Conservation (phyloP, 2,113 vertebrate genomes). For the Parus major region DNA sequence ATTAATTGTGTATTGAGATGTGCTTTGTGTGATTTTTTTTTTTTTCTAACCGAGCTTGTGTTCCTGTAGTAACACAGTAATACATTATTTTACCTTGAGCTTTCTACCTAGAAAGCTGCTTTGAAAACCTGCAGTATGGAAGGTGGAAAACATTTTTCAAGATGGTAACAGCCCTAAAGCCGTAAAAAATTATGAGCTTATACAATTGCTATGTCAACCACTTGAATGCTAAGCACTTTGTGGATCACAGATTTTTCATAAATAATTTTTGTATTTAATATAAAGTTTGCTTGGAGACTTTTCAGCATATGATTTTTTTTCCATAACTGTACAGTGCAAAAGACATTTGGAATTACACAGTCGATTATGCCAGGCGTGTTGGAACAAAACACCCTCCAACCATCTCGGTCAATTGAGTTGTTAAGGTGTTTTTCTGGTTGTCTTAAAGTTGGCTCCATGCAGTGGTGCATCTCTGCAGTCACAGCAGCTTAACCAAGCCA, state of each 20-base stretch:
- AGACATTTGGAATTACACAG: constrained; percentile 75
- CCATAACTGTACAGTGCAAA: constrained; percentile 81
- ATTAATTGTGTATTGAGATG: constrained; percentile 86
- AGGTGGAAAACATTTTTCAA: constrained; percentile 72
- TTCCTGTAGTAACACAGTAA: constrained; percentile 89
- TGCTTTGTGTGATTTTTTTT: constrained; percentile 88
- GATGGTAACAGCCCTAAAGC: constrained; percentile 80
- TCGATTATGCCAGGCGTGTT: constrained; percentile 57
- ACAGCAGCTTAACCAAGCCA: constrained; percentile 54
- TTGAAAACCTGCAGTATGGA: constrained; percentile 68
- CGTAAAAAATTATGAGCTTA: constrained; percentile 68
- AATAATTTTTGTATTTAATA: constrained; percentile 84
- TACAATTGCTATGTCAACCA: constrained; percentile 73
- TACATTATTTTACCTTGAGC: constrained; percentile 81
- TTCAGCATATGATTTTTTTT: constrained; percentile 80
- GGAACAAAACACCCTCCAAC: constrained; percentile 41
- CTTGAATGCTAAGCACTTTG: constrained; percentile 84
- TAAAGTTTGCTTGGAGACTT: constrained; percentile 81
- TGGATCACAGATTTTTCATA: constrained; percentile 84
- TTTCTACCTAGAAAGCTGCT: constrained; percentile 84
- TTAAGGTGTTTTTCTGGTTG: constrained; percentile 18
- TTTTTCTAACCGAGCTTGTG: constrained; percentile 84
- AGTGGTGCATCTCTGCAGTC: constrained; percentile 47
- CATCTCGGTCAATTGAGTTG: constrained; percentile 24
- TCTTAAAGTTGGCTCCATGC: constrained; percentile 21